Conservation (phyloP, 37 sponge, comb jelly and placozoan genomes). For the Corticium candelabrum region DNA sequence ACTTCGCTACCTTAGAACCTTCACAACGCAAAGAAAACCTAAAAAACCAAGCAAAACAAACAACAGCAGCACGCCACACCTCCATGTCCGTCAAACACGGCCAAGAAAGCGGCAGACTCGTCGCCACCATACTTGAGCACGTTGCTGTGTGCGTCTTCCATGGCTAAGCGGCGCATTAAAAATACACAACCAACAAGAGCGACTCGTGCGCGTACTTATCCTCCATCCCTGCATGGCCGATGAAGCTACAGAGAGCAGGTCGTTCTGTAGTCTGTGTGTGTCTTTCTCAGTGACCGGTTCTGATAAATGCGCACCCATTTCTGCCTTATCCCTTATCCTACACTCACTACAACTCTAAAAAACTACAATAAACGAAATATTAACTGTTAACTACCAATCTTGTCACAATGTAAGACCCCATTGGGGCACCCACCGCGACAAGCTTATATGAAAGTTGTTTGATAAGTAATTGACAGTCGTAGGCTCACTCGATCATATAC, state of each 20-base stretch:
- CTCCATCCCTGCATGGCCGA: slow-evolving; percentile 86
- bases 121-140: slow-evolving; percentile 20
- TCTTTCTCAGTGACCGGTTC: slow-evolving; percentile 66
- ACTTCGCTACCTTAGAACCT: not conserved
- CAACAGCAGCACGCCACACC: too few relatives aligned
- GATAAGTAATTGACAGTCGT: too few relatives aligned
- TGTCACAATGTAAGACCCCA: too few relatives aligned
- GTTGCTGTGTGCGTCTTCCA: slow-evolving; percentile 70
- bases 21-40: not conserved
- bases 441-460: too few relatives aligned
- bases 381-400: too few relatives aligned
- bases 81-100: slow-evolving; percentile 85
- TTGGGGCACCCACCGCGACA: too few relatives aligned
- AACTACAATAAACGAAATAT: too few relatives aligned
- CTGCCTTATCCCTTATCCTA: too few relatives aligned
- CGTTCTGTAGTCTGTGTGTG: slow-evolving; percentile 25
- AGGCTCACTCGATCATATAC: too few relatives aligned
- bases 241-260: slow-evolving; percentile 39
- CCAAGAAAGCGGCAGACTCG: slow-evolving; percentile 58
- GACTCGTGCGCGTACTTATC: not conserved
- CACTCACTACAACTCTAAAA: too few relatives aligned
- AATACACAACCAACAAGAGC: not conserved
- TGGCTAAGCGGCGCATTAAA: slow-evolving; percentile 28
- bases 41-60: too few relatives aligned
- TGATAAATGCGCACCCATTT: slow-evolving; percentile 64